Percentiles rank a stretch among this genome's conserved stretches.
phyloP scores from a whole-genome alignment of 2,797 vertebrate species.

The Graptemys geographica region DNA sequence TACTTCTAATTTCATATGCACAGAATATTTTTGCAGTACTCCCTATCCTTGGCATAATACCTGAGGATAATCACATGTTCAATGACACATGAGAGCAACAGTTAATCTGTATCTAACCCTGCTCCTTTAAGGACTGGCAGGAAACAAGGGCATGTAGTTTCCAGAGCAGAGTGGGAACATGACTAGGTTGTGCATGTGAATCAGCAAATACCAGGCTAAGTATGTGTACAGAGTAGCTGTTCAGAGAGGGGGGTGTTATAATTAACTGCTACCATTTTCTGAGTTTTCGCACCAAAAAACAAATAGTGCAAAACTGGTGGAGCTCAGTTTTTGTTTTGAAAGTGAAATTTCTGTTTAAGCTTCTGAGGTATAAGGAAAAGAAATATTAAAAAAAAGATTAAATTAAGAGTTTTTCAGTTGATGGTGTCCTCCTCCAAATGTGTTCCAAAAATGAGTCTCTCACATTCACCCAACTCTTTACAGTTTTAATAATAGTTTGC shows the following conservation, averaged over 20 bases:
- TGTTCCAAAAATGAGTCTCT: not conserved
- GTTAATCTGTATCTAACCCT: not conserved
- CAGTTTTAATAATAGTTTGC: not conserved
- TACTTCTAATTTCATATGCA: not conserved
- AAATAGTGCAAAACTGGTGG: not conserved
- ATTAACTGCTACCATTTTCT: not conserved
- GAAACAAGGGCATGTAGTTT: not conserved
- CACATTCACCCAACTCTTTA: not conserved
- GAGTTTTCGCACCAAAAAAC: fast-evolving
- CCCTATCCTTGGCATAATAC: not conserved
- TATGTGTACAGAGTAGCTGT: not conserved
- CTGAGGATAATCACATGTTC: not conserved
- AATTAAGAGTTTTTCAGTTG: not conserved
- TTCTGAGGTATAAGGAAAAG: not conserved
- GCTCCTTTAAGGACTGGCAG: not conserved
- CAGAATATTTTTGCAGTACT: not conserved
- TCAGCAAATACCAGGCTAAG: not conserved
- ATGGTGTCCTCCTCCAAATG: not conserved
- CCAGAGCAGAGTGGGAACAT: not conserved
- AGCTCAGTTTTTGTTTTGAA: not conserved
- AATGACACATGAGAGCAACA: not conserved
- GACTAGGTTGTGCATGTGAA: not conserved
- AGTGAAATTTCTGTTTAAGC: not conserved
- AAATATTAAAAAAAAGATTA: not conserved
- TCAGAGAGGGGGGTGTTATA: not conserved